Conservation (phyloP, 2,797 vertebrate species). For the Alectoris magna region DNA sequence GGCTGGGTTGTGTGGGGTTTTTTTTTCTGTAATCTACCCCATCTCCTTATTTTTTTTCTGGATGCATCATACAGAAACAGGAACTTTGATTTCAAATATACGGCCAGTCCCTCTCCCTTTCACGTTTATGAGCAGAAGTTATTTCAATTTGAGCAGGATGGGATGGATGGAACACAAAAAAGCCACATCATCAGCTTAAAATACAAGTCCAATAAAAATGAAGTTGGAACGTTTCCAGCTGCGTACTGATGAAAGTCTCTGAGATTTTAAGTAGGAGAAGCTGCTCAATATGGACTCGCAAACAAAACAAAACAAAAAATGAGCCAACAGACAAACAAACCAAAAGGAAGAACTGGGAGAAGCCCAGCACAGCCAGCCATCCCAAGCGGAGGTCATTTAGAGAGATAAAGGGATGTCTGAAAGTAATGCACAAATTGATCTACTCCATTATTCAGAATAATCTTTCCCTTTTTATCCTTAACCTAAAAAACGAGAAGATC, state of each 20-base stretch:
- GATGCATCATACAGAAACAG: not conserved
- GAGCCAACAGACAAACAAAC: constrained; percentile 8
- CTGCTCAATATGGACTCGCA: constrained; percentile 52
- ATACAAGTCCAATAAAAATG: constrained; percentile 69
- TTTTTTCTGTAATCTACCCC: not conserved
- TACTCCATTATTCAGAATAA: not conserved
- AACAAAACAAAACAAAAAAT: constrained; percentile 2
- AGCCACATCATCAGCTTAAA: constrained; percentile 72
- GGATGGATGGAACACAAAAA: constrained; percentile 64
- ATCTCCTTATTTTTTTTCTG: not conserved
- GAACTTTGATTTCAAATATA: constrained; percentile 40
- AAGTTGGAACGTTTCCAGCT: constrained; percentile 66
- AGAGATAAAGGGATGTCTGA: not conserved
- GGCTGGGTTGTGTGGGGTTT: not conserved
- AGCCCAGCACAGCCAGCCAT: not conserved
- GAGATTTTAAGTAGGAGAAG: constrained; percentile 63
- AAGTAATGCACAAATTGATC: not conserved
- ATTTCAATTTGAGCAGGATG: constrained; percentile 63
- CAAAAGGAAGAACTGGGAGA: not conserved
- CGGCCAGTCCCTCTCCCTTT: constrained; percentile 4
- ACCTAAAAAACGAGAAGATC: not conserved
- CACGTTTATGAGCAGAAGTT: constrained; percentile 60
- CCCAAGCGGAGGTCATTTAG: not conserved
- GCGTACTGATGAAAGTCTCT: constrained; percentile 57
- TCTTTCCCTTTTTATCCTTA: not conserved